These are phyloP conservation scores for Goniozus legneri DNA, from an alignment of 1,140 invertebrate species.

Conservation along the genomic window DNA sequence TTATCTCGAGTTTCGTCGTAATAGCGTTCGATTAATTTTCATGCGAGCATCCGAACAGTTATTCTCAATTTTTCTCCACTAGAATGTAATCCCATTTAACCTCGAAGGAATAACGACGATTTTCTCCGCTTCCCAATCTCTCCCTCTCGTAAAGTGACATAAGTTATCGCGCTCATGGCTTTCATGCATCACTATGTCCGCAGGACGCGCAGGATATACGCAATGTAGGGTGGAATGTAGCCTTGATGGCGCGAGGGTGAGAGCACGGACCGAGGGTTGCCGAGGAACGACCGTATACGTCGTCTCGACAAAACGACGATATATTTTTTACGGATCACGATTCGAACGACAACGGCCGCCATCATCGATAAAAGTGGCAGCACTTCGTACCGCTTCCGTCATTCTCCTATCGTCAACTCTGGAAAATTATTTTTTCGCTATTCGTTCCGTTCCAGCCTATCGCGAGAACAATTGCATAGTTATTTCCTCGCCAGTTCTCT, in stretches of 20 bases:
- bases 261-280: conserved; percentile 17
- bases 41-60: no score
- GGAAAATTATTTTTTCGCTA: no score
- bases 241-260: conserved; percentile 19
- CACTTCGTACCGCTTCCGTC: no score
- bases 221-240: conserved; percentile 16
- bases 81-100: background rate
- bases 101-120: background rate
- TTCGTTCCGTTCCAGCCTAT: no score
- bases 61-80: no score
- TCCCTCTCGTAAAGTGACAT: conserved; percentile 16
- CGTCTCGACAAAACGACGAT: conserved; percentile 18
- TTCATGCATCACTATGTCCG: conserved; percentile 27
- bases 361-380: conserved; percentile 14
- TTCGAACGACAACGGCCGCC: conserved; percentile 6
- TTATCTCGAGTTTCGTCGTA: no score
- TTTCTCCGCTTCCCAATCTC: conserved; percentile 5
- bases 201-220: conserved; percentile 16
- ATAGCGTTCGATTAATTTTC: no score
- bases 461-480: no score
- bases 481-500: no score
- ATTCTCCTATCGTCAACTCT: no score
- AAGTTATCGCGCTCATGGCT: conserved; percentile 27
- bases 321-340: conserved; percentile 20
- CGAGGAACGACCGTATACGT: conserved; percentile 6